Evolutionary conservation across 2,113 vertebrate genomes (phyloP), one percentile per base, ranked within the genome.

Genomic region (Ciconia maguari): DNA sequence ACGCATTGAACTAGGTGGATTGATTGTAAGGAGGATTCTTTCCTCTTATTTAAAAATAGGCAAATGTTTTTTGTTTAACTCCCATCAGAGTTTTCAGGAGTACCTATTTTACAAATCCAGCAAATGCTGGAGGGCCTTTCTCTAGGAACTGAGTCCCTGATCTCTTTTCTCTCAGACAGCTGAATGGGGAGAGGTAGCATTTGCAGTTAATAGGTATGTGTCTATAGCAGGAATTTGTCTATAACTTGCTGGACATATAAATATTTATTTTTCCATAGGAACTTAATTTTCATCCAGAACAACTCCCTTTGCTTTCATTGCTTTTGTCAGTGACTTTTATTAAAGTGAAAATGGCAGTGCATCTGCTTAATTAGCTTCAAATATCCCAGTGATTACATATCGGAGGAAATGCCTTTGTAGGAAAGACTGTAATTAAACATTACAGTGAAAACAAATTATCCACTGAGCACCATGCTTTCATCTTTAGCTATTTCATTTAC

Each of bases 361-460:
- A 97, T 97, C 96, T 97, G 85, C 46, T 97, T 98, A 98, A 98
- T 98, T 98, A 98, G 94, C 87, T 95, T 82, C 96, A 95, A 83
- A 94, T 97, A 95, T 97, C 97, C 96, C 92, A 89, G 71, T 98
- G 97, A 97, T 98, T 97, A 97, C 95, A 97, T 94, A 95, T 94
- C 88, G 93, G 62, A 95, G 94, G 96, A 97, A 96, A 96, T 94
- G 94, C 87, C 89, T 97, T 97, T 97, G 92, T 97, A 96, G 41
- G 18, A 94, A 98, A 97, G 97, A 93, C 97, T 96, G 92, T 98
- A 98, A 98, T 98, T 98, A 98, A 98, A 97, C 97, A 97, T 97
- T 97, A 95, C 81, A 97, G 95, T 97, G 96, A 96, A 98, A 98
- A 98, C 94, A 97, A 96, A 97, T 97, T 84, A 96, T 89, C 92